phyloP scores from a whole-genome alignment of 2,797 vertebrate genomes.

The Ceyx erithaca region DNA sequence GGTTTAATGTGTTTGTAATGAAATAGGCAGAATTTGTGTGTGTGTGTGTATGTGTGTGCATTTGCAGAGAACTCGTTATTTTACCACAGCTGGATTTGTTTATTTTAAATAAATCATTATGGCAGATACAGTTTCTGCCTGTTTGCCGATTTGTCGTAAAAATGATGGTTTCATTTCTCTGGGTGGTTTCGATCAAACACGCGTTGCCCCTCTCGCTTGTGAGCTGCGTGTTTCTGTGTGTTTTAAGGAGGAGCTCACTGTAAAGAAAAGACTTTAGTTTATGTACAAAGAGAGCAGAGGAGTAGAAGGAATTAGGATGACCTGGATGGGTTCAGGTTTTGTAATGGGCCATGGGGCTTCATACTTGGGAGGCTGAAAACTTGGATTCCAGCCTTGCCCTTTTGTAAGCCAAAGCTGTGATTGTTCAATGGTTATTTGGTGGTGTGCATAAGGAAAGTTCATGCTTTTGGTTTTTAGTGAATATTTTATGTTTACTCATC shows the following conservation, averaged over 20 bases:
- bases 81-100: conserved; percentile 64
- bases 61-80: conserved; percentile 58
- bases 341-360: neutral
- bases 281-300: neutral
- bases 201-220: neutral
- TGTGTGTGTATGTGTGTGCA: conserved; percentile 16
- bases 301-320: neutral
- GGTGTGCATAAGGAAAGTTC: neutral
- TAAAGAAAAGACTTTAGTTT: neutral
- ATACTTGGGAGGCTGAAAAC: neutral
- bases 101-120: conserved; percentile 69
- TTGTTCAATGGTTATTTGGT: neutral
- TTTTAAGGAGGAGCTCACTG: conserved; percentile 3
- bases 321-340: neutral
- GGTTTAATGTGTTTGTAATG: conserved; percentile 48
- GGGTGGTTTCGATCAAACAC: conserved; percentile 43
- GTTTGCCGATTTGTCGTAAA: conserved; percentile 2
- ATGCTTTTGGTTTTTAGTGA: neutral
- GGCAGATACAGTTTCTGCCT: conserved; percentile 36
- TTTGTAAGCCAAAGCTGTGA: neutral
- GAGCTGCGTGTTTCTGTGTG: neutral
- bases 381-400: neutral
- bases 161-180: conserved; percentile 40
- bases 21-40: conserved; percentile 64
- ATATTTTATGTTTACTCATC: neutral